These are phyloP conservation scores for Gandaritis pyraliata DNA, from an alignment of 2,888 invertebrate genomes.

Conservation along the genomic window DNA sequence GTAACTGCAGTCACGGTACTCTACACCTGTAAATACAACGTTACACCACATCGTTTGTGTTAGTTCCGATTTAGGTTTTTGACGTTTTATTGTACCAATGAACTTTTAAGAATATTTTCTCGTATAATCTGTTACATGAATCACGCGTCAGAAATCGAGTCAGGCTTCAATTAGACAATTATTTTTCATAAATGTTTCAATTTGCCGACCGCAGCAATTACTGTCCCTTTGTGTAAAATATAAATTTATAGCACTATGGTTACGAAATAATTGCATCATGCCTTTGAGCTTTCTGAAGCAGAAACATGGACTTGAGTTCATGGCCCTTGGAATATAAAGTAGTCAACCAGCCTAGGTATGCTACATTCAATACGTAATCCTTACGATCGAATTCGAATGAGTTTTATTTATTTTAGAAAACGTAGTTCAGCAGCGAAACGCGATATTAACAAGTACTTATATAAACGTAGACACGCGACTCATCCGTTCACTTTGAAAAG, in stretches of 20 bases:
- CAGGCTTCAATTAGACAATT: slow-evolving; percentile 61
- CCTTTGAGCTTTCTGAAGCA: slow-evolving; percentile 45
- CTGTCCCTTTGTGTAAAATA: slow-evolving; percentile 66
- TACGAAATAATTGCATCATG: slow-evolving; percentile 47
- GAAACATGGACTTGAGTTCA: slow-evolving; percentile 46
- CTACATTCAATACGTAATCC: slow-evolving; percentile 4
- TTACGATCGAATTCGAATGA: not conserved
- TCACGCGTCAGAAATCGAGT: slow-evolving; percentile 52
- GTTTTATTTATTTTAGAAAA: not conserved
- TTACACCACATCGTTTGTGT: slow-evolving; percentile 15
- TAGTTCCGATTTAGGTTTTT: slow-evolving; percentile 22
- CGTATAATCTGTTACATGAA: slow-evolving; percentile 9
- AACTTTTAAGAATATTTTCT: slow-evolving; percentile 17
- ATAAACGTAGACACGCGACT: no score
- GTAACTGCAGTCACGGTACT: slow-evolving; percentile 24
- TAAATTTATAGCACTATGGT: slow-evolving; percentile 57
- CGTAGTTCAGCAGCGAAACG: no score
- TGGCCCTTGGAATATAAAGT: slow-evolving; percentile 47
- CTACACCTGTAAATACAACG: slow-evolving; percentile 23
- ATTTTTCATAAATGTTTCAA: slow-evolving; percentile 62
- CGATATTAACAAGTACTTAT: no score
- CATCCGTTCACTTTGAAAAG: no score
- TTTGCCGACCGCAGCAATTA: slow-evolving; percentile 66
- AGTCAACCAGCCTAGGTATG: slow-evolving; percentile 27
- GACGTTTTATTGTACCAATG: slow-evolving; percentile 10